Evolutionary conservation across 1,140 invertebrate species (phyloP), one percentile per base, ranked within the genome.

Genomic region (Anagrus nilaparvatae): DNA sequence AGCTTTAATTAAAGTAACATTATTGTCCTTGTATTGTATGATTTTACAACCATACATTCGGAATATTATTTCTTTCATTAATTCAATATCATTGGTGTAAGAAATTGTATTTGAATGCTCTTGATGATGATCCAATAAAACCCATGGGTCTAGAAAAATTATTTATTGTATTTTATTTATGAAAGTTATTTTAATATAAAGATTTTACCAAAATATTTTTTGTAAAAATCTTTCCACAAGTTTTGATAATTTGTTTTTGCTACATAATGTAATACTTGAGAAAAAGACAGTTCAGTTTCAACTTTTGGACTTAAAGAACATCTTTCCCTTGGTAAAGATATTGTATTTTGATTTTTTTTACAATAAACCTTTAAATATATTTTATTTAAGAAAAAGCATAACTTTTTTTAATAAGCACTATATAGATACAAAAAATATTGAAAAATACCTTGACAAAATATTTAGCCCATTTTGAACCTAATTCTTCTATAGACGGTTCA

Each of bases 181-280:
- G 25, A 18, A 39, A 13, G 40, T 32, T 33, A 38, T 27, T 30
- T 43, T 37, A 8, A 40, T 43, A 33, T 18, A 33, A 63, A 64
- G 50, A 55, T 70, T 55, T 67, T 71, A 67, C 74, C 69, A 44
- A 69, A 75, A 66, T 84, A 84, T 68, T 82, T 85, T 54, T 84
- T 85, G 53, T 82, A 85, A 5, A 81, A 77, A 52, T 85, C 77
- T 59, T 87, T 86, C 86, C 85, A 89, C 38, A 87, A 65, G 63
- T 84, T 86, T 54, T 80, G 77, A 55, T 84, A 82, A 69, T 88
- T 89, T 23, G 74, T 82, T 56, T 84, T 76, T 1, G 81, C 76
- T 40, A 88, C 79, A 71, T 86, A 86, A 54, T 82, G 80, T 12
- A 88, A 67, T 27, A 87, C 69, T 63, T 87, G 82, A 7, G 81